A percentile compares a stretch with the other conserved stretches of the same genome.
These are phyloP conservation scores for Puntigrus tetrazona DNA, from an alignment of 2,113 vertebrate genomes.

Conservation along the genomic window DNA sequence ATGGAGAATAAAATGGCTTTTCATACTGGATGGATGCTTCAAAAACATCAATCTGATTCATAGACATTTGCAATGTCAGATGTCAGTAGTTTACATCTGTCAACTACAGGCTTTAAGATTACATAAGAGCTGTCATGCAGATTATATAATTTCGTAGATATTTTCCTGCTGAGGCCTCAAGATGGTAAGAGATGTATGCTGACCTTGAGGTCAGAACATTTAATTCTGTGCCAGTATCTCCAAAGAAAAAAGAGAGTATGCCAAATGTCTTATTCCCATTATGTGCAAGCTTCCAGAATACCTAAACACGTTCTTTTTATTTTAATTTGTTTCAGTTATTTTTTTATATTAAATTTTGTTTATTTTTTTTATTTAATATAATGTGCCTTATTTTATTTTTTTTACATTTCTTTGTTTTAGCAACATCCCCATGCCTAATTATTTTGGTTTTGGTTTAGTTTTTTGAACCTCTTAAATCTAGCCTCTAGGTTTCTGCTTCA, in stretches of 20 bases:
- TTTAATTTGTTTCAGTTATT: no score
- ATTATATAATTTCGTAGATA: not conserved
- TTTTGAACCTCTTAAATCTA: not conserved
- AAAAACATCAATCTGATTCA: not conserved
- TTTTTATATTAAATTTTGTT: no score
- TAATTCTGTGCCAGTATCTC: not conserved
- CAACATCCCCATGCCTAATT: no score
- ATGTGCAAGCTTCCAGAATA: not conserved
- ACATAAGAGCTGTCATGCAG: conserved; percentile 7
- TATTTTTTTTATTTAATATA: no score
- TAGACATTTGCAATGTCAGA: not conserved
- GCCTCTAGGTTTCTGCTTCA: not conserved
- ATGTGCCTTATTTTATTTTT: not conserved
- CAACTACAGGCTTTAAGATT: not conserved
- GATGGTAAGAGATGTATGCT: not conserved
- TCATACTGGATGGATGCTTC: not conserved
- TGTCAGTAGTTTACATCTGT: not conserved
- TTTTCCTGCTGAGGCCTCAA: not conserved
- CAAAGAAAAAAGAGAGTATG: not conserved
- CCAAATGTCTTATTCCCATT: not conserved
- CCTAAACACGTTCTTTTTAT: not conserved
- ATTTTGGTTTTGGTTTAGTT: no score
- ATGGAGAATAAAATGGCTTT: not conserved
- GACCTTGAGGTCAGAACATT: not conserved
- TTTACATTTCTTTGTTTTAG: no score